phyloP scores from a whole-genome alignment of 2,888 invertebrate species.

The Marronus borbonicus region DNA sequence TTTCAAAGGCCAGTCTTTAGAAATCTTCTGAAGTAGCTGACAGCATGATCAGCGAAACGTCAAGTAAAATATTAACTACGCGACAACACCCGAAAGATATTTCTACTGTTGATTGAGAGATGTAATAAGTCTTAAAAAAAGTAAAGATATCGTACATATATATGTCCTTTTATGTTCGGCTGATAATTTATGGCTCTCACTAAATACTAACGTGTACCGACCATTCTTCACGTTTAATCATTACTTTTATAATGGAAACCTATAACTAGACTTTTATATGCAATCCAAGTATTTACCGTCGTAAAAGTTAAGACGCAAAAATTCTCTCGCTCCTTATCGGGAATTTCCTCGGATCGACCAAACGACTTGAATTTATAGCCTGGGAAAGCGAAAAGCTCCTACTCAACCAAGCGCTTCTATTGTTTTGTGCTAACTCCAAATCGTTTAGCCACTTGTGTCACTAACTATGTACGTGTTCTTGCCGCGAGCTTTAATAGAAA shows the following conservation, averaged over 20 bases:
- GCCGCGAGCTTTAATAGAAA: conserved; percentile 19
- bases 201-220: too few relatives aligned
- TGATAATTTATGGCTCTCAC: too few relatives aligned
- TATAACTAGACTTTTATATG: not conserved
- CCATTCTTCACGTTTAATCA: too few relatives aligned
- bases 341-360: conserved; percentile 3
- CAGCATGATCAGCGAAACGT: too few relatives aligned
- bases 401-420: conserved; percentile 3
- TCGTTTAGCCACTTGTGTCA: conserved; percentile 39
- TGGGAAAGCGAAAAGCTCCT: not conserved
- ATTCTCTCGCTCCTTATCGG: not conserved
- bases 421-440: conserved; percentile 32
- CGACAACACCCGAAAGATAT: too few relatives aligned
- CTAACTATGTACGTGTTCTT: conserved; percentile 6
- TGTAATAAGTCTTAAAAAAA: too few relatives aligned
- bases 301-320: conserved; percentile 4
- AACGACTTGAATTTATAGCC: conserved; percentile 32
- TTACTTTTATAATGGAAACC: conserved; percentile 2
- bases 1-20: too few relatives aligned
- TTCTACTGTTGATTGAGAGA: too few relatives aligned
- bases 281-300: conserved; percentile 28
- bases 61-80: too few relatives aligned
- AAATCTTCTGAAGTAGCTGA: too few relatives aligned
- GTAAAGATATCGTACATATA: too few relatives aligned
- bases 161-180: too few relatives aligned